These are phyloP conservation scores for Trematomus bernacchii DNA, from an alignment of 2,797 vertebrate species.

Conservation along the genomic window DNA sequence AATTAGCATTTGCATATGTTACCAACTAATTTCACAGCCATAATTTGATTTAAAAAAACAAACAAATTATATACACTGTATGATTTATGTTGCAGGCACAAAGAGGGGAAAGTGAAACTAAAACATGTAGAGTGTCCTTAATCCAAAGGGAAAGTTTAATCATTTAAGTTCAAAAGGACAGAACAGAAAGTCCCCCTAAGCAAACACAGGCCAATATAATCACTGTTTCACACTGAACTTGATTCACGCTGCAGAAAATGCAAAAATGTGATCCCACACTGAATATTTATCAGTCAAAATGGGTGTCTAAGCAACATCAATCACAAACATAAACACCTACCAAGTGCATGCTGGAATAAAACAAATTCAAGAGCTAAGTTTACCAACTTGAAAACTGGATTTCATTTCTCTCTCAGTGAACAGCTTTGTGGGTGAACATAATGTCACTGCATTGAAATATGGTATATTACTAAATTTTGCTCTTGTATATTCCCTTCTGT, in stretches of 20 bases:
- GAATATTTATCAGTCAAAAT: constrained; percentile 49
- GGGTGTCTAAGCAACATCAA: constrained; percentile 22
- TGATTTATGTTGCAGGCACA: constrained; percentile 17
- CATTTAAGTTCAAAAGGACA: constrained; percentile 27
- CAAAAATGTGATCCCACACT: constrained; percentile 39
- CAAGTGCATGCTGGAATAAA: constrained; percentile 4
- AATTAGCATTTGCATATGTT: constrained; percentile 45
- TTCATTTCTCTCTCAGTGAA: constrained; percentile 23
- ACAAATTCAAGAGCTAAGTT: background rate
- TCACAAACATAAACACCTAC: constrained; percentile 18
- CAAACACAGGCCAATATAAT: constrained; percentile 31
- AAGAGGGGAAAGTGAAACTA: background rate
- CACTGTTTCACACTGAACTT: constrained; percentile 13
- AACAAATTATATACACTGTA: background rate
- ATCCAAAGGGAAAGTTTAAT: constrained; percentile 46
- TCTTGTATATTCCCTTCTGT: constrained; percentile 1
- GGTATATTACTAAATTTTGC: background rate
- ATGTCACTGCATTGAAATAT: background rate
- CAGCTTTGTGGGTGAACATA: background rate
- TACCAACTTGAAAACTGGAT: constrained; percentile 24
- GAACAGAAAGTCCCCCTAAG: constrained; percentile 19
- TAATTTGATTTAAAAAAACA: constrained; percentile 33
- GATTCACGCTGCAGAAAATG: constrained; percentile 27
- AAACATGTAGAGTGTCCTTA: constrained; percentile 8
- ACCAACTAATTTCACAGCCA: constrained; percentile 52